A percentile compares a stretch with the other conserved stretches of the same genome.
Conservation (phyloP, 2,888 invertebrate species). For the Tetropium fuscum region DNA sequence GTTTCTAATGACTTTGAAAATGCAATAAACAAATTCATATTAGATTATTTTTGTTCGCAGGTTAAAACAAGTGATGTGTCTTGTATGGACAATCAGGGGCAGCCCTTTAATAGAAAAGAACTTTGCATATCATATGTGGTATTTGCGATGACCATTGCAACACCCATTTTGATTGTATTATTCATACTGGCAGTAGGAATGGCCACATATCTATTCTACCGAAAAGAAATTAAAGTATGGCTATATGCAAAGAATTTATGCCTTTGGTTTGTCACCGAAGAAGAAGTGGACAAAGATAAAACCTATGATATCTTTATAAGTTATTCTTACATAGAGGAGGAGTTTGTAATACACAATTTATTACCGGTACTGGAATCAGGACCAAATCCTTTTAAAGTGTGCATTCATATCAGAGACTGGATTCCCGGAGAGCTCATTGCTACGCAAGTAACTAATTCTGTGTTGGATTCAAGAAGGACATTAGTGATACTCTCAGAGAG, state of each 20-base stretch:
- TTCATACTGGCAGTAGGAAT: slow-evolving; percentile 58
- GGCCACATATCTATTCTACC: slow-evolving; percentile 68
- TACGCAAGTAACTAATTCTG: slow-evolving; percentile 77
- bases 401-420: slow-evolving; percentile 82
- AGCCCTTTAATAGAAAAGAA: slow-evolving; percentile 59
- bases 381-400: slow-evolving; percentile 74
- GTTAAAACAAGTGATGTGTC: slow-evolving; percentile 33
- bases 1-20: too few relatives aligned
- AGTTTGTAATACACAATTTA: slow-evolving; percentile 75
- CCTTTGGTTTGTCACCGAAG: slow-evolving; percentile 75
- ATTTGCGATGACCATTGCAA: slow-evolving; percentile 50
- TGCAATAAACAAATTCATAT: too few relatives aligned
- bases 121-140: slow-evolving; percentile 48
- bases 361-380: slow-evolving; percentile 76
- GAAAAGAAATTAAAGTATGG: slow-evolving; percentile 77
- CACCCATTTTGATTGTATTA: slow-evolving; percentile 57
- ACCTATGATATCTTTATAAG: slow-evolving; percentile 85
- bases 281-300: slow-evolving; percentile 76
- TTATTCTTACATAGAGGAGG: slow-evolving; percentile 82
- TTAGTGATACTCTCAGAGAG: slow-evolving; percentile 78
- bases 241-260: slow-evolving; percentile 71
- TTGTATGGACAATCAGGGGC: slow-evolving; percentile 39
- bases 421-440: slow-evolving; percentile 80
- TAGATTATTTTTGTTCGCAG: slow-evolving; percentile 28
- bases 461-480: slow-evolving; percentile 77